These are phyloP conservation scores for Pantala flavescens DNA, from an alignment of 1,140 invertebrate genomes.

Conservation along the genomic window DNA sequence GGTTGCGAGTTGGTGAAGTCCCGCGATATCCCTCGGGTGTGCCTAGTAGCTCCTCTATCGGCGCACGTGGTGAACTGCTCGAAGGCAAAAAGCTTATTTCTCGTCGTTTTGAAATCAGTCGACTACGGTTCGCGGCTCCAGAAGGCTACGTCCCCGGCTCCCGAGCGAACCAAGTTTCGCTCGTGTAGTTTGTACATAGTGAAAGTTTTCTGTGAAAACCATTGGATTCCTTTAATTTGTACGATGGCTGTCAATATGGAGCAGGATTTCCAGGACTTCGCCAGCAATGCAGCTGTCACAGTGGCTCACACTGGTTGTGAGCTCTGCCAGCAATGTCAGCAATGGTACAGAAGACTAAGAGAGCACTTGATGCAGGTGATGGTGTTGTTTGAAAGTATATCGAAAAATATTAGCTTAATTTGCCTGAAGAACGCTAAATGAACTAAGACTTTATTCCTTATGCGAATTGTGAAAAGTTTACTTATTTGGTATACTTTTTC, in stretches of 20 bases:
- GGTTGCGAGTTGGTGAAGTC: too few relatives aligned
- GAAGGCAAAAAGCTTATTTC: neutral
- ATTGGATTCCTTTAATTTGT: neutral
- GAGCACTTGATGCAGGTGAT: neutral
- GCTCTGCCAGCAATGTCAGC: neutral
- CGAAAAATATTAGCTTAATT: too few relatives aligned
- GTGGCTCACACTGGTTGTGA: neutral
- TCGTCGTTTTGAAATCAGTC: neutral
- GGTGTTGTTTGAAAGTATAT: neutral
- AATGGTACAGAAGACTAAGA: neutral
- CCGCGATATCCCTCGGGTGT: neutral
- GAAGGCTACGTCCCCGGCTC: neutral
- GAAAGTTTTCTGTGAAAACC: neutral
- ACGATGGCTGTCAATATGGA: neutral
- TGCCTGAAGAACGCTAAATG: too few relatives aligned
- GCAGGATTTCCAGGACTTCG: constrained; percentile 7
- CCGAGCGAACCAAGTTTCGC: neutral
- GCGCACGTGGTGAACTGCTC: neutral
- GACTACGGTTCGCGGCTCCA: neutral
- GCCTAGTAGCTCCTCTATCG: neutral
- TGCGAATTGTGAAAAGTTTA: too few relatives aligned
- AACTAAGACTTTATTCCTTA: too few relatives aligned
- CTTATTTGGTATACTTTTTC: too few relatives aligned
- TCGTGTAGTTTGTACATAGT: neutral
- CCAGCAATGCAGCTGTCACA: neutral